Base-by-base conservation (phyloP, 2,113 vertebrate species). In the Tympanuchus pallidicinctus region DNA sequence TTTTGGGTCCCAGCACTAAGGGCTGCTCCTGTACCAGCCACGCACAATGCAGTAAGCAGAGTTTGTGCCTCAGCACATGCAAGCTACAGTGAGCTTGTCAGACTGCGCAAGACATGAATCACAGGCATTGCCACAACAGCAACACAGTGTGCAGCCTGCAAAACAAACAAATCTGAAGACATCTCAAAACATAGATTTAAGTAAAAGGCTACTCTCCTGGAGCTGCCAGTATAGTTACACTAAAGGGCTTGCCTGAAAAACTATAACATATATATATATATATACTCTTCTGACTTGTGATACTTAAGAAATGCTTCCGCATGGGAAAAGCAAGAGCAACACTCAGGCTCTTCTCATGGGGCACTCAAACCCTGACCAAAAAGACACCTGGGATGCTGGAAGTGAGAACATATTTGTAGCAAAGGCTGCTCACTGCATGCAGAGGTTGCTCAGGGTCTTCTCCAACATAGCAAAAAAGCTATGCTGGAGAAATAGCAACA, bases 71-170 rank as follows among this genome's bases (percentile, higher is more conserved):
- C 87, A 50, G 87, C 72, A 84, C 75, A 54, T 4, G 1, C 1
- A 1, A 91, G 82, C 60, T 52, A 4, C 78, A 70, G 50, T 38
- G 85, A 86, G 92, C 78, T 47, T 43, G 71, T 81, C 75, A 89
- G 75, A 21, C 91, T 75, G 78, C 3, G 27, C 47, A 40, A 91
- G 64, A 86, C 52, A 22, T 78, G 73, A 96, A 92, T 96, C 93
- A 81, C 30, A 69, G 25, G 85, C 69, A 91, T 38, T 91, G 82
- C 73, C 88, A 82, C 88, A 91, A 65, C 60, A 80, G 78, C 69
- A 83, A 81, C 65, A 38, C 56, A 71, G 75, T 25, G 52, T 24
- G 65, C 80, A 86, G 87, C 56, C 60, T 65, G 45, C 54, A 72
- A 42, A 47, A 42, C 50, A 78, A 74, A 56, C 11, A n/a, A 36